Base-by-base conservation (phyloP, 2,797 vertebrate species). In the Australoheros facetus region DNA sequence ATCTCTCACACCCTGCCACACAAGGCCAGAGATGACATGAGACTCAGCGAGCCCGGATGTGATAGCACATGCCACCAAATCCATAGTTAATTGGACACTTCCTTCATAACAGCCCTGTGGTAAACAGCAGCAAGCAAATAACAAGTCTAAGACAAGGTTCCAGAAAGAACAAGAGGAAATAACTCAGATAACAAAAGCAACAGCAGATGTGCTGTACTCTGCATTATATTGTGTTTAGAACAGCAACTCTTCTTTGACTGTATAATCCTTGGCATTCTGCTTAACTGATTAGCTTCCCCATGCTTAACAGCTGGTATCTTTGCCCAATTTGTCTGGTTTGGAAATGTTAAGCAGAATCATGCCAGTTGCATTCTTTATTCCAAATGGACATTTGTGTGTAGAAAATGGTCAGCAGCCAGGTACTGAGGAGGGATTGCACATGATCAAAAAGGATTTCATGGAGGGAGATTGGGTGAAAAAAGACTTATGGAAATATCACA, bases 11-110 rank as follows among this genome's bases (percentile, higher is more conserved):
- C 70, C 60, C 77, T 81, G 83, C 70, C 84, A 82, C 86, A 89
- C 87, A 81, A 59, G 79, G n/a, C 13, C 77, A 80, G 72, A 76
- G 51, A 88, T 85, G 88, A 91, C 69, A n/a, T 5, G 59, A 77
- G 78, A 86, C 77, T 82, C 71, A 56, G 73, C 75, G 54, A 86
- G 79, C 48, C 80, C 58, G 80, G 86, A 90, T 91, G 91, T 85
- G 92, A 89, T 86, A 85, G 88, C 87, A 90, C 89, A 91, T 83
- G 78, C 85, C 85, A 87, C 75, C 86, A 90, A 89, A 92, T 88
- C 88, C 89, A 82, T 77, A 85, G 75, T 85, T 93, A 93, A 93
- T 93, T 93, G 92, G 89, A 91, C 80, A 77, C 83, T 87, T 91
- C 81, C 81, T 80, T 85, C 83, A 82, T 66, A 74, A 60, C 74